Evolutionary conservation across 2,113 vertebrate genomes (phyloP).

Genomic region (Sphaerodactylus townsendi): DNA sequence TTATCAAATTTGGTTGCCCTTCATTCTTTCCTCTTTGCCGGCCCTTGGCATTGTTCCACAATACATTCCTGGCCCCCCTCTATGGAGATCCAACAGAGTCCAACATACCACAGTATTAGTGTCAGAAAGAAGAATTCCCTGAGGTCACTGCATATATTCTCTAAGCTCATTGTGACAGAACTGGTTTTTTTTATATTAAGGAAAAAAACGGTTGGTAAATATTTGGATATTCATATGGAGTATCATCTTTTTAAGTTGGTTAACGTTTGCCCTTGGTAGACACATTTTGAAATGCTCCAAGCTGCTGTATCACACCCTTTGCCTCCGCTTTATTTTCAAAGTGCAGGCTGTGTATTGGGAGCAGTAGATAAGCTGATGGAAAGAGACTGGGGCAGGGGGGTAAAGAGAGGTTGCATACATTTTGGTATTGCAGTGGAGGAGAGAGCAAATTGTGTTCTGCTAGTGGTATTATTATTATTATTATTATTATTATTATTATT

Average conservation of each 20-base stretch:
- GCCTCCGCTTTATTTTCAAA: background rate
- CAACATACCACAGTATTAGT: constrained; percentile 77
- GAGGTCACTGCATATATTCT: constrained; percentile 72
- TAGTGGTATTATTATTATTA: no score
- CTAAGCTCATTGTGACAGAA: constrained; percentile 34
- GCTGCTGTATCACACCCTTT: background rate
- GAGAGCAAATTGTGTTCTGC: no score
- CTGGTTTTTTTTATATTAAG: constrained; percentile 32
- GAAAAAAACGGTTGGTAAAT: constrained; percentile 26
- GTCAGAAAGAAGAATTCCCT: constrained; percentile 64
- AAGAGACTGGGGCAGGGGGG: no score
- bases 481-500: no score
- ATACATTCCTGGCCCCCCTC: constrained; percentile 85
- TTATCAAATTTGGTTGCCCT: constrained; percentile 95
- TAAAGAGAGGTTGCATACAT: no score
- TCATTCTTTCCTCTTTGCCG: constrained; percentile 80
- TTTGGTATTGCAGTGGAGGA: no score
- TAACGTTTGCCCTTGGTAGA: background rate
- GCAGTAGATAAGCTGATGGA: background rate
- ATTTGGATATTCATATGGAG: constrained; percentile 48
- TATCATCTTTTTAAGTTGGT: background rate
- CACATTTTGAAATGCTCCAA: background rate
- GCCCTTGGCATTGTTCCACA: constrained; percentile 79
- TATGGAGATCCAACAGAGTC: constrained; percentile 84
- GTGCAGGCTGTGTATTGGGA: background rate